phyloP scores from a whole-genome alignment of 2,797 vertebrate species.

The Danio tinwini region DNA sequence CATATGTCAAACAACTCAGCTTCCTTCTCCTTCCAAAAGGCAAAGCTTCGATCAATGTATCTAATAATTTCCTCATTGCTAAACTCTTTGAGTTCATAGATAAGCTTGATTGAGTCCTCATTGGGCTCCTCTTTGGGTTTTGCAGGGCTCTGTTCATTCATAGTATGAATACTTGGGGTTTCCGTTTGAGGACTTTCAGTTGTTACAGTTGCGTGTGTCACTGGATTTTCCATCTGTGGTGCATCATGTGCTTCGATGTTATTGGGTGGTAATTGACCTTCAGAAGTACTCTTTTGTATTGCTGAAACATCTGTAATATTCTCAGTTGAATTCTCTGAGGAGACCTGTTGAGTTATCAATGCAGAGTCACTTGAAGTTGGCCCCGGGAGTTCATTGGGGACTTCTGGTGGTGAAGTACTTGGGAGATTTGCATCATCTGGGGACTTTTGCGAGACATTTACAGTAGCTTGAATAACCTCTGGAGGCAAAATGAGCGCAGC shows the following conservation, averaged over 20 bases:
- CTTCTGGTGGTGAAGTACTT: constrained; percentile 52
- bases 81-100: constrained; percentile 93
- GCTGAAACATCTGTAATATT: not conserved
- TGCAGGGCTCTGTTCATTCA: constrained; percentile 52
- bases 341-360: not conserved
- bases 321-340: constrained; percentile 4
- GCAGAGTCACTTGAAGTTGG: constrained; percentile 42
- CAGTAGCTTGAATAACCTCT: constrained; percentile 59
- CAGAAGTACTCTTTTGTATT: constrained; percentile 40
- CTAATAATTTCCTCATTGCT: constrained; percentile 94
- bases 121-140: constrained; percentile 53
- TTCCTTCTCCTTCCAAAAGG: constrained; percentile 98
- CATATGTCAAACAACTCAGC: constrained; percentile 90
- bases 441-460: constrained; percentile 19
- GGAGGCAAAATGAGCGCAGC: constrained; percentile 70
- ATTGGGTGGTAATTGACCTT: constrained; percentile 43
- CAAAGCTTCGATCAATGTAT: constrained; percentile 97
- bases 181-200: constrained; percentile 53
- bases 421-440: constrained; percentile 49
- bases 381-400: constrained; percentile 29
- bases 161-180: constrained; percentile 27
- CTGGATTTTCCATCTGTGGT: constrained; percentile 42
- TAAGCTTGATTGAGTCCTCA: constrained; percentile 81
- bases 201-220: constrained; percentile 55
- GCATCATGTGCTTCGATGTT: constrained; percentile 38